These are phyloP conservation scores for Lepidurus arcticus DNA, from an alignment of 1,140 invertebrate species.

Conservation along the genomic window DNA sequence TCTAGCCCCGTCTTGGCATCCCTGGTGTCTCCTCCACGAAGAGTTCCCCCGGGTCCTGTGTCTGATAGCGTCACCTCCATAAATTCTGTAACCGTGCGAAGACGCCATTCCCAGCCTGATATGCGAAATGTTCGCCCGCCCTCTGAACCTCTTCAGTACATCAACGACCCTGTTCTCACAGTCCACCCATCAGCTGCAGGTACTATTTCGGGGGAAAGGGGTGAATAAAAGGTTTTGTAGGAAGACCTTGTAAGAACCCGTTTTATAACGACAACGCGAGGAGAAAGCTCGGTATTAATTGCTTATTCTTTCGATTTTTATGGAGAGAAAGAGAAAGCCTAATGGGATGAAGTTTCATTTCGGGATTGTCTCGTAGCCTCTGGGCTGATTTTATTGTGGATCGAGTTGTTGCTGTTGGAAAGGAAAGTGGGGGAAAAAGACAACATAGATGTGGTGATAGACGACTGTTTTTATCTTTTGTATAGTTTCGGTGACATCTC, in stretches of 20 bases:
- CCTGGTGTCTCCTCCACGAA: not conserved
- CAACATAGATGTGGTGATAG: not conserved
- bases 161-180: constrained; percentile 25
- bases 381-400: no score
- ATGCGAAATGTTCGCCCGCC: not conserved
- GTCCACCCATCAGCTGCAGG: not conserved
- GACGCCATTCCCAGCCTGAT: constrained; percentile 12
- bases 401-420: no score
- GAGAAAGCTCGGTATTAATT: no score
- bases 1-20: not conserved
- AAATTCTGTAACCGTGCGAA: constrained; percentile 17
- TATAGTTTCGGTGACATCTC: not conserved
- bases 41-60: not conserved
- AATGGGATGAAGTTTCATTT: no score
- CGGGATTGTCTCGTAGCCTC: no score
- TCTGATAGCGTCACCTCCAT: constrained; percentile 8
- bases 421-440: no score
- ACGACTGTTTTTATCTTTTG: not conserved
- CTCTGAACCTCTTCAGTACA: not conserved
- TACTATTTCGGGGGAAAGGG: not conserved
- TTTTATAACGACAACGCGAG: no score
- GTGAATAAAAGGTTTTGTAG: no score
- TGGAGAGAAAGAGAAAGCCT: no score
- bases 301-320: no score
- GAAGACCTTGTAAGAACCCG: no score